phyloP scores from a whole-genome alignment of 2,797 vertebrate species.

The Acanthopagrus latus region DNA sequence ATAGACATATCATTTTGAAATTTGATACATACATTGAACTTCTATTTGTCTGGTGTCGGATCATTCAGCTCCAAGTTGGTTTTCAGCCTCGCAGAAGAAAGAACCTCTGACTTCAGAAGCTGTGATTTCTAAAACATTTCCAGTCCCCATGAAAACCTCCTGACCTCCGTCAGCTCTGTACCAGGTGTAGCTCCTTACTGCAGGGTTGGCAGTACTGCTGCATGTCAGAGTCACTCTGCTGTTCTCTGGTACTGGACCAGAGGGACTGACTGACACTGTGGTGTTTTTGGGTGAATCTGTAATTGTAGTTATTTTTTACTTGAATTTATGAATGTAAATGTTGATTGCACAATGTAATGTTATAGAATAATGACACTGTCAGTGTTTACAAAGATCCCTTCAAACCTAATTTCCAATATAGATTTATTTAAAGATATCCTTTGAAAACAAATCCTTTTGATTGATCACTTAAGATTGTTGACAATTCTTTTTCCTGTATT shows the following conservation, averaged over 20 bases:
- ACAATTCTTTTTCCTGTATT: too few species aligned
- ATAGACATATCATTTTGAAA: too few species aligned
- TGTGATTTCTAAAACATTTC: background rate
- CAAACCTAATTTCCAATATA: too few species aligned
- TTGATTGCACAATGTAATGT: too few species aligned
- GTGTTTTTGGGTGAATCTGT: constrained; percentile 75
- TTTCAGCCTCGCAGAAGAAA: constrained; percentile 9
- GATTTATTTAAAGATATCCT: too few species aligned
- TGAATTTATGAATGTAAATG: too few species aligned
- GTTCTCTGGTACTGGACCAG: constrained; percentile 64
- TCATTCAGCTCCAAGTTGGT: background rate
- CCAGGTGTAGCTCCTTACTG: constrained; percentile 65
- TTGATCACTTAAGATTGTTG: too few species aligned
- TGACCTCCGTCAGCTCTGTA: constrained; percentile 36
- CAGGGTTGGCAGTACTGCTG: constrained; percentile 61
- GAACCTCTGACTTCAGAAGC: background rate
- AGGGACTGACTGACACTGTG: constrained; percentile 36
- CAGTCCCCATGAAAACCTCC: background rate
- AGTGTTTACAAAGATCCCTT: too few species aligned
- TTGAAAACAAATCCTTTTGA: too few species aligned
- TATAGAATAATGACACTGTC: too few species aligned
- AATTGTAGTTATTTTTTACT: too few species aligned
- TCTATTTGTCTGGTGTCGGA: constrained; percentile 8
- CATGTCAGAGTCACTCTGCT: constrained; percentile 77
- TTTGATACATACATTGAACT: background rate